A percentile compares a stretch with the other conserved stretches of the same genome.
Conservation (phyloP, 37 sponge, comb jelly and placozoan species). For the Beroe forskalii region DNA sequence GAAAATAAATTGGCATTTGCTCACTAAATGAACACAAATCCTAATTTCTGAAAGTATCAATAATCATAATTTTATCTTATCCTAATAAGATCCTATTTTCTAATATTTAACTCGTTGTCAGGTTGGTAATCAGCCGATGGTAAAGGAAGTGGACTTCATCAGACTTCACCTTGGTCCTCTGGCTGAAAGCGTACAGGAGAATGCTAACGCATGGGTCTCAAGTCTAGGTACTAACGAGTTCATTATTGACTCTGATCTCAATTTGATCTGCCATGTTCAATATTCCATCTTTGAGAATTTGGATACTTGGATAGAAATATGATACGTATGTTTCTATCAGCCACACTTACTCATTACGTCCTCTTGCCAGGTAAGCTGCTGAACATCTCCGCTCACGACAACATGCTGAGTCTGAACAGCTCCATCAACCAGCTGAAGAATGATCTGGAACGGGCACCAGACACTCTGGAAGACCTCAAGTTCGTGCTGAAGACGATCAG, state of each 20-base stretch:
- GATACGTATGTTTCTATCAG: no score
- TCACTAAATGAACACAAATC: no score
- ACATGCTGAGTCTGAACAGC: slow-evolving; percentile 70
- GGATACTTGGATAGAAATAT: no score
- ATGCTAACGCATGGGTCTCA: slow-evolving; percentile 87
- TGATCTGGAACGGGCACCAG: slow-evolving; percentile 78
- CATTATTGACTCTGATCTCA: no score
- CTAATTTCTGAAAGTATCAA: no score
- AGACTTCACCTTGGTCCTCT: slow-evolving; percentile 85
- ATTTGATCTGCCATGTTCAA: no score
- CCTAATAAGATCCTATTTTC: no score
- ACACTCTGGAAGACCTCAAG: slow-evolving; percentile 88
- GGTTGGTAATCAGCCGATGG: slow-evolving; percentile 70
- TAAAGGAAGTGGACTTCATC: slow-evolving; percentile 74
- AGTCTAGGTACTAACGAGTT: slow-evolving; percentile 89
- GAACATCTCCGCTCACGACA: slow-evolving; percentile 76
- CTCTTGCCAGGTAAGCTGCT: slow-evolving; percentile 50
- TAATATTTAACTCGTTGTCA: no score
- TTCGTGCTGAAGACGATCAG: slow-evolving; percentile 94
- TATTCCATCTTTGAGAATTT: no score
- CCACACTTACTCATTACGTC: no score
- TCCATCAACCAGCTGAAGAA: slow-evolving; percentile 68
- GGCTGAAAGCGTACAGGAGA: slow-evolving; percentile 75
- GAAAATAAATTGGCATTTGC: no score
- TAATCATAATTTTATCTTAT: no score